Evolutionary conservation across 2,797 vertebrate species (phyloP), one percentile per base, ranked within the genome.

Genomic region (Sebastolobus altivelis): DNA sequence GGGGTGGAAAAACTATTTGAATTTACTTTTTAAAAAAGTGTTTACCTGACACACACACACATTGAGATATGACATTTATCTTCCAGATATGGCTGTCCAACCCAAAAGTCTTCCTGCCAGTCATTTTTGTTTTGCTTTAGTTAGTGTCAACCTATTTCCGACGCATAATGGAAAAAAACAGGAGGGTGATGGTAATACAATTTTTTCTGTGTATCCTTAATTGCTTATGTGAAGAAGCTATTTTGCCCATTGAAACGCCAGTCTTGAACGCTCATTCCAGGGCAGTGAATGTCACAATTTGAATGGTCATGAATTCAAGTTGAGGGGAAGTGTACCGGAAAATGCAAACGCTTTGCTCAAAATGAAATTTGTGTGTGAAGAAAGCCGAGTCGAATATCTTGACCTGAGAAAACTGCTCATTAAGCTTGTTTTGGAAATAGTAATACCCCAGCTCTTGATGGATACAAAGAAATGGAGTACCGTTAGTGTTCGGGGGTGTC

Each of bases 111-210:
- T 27, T 25, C 20, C 40, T 29, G 33, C 16, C 43, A 31, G 3
- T 67, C 18, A 65, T 43, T 68, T 70, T 35, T 29, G n/a, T 43
- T 72, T 71, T 74, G 13, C 60, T 80, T 20, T 59, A 29, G 60
- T 70, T 54, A 0, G 12, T 37, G 38, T 55, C 12, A 63, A 56
- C 3, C 65, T 29, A 60, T 70, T 37, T 69, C 29, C 31, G 56
- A 77, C 4, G 9, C 22, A 40, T 46, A 35, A 65, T 49, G 22
- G 10, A 71, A 59, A 73, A 11, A 61, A 37, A 37, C 11, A 43
- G 7, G 3, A 58, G 2, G 25, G 29, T 0, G 11, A 72, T 65
- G 38, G 38, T 49, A n/a, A 72, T 16, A 4, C 20, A 54, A 1
- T 31, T 22, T 78, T 31, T 69, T 60, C 20, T 70, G 25, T 79